Conservation (phyloP, 2,113 vertebrate genomes). For the Panthera tigris region DNA sequence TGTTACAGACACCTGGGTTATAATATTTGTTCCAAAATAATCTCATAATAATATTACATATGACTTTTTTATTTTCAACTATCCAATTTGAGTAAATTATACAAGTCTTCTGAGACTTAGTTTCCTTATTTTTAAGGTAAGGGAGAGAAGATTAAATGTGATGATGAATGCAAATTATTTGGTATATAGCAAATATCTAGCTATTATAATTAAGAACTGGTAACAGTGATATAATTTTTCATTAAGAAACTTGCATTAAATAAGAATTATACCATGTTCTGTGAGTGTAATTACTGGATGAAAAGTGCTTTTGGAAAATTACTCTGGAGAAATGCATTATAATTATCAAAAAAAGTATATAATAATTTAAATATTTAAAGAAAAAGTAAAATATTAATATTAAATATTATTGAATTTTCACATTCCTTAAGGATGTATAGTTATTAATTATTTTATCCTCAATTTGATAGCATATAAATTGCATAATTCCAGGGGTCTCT, state of each 20-base stretch:
- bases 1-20: background rate
- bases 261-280: background rate
- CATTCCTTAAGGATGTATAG: background rate
- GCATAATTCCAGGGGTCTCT: background rate
- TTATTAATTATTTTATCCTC: background rate
- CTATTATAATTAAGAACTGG: background rate
- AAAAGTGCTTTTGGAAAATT: background rate
- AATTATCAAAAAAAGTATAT: background rate
- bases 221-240: background rate
- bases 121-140: background rate
- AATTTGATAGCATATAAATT: background rate
- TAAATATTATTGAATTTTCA: background rate
- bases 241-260: conserved; percentile 13
- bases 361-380: conserved; percentile 26
- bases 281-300: background rate
- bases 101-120: background rate
- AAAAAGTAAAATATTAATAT: background rate
- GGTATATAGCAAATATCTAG: background rate
- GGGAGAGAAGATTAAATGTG: background rate
- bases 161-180: background rate
- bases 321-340: background rate
- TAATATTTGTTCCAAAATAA: background rate
- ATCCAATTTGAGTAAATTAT: background rate
- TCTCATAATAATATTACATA: background rate
- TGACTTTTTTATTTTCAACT: background rate